A percentile compares a stretch with the other conserved stretches of the same genome.
These are phyloP conservation scores for Drosophila atripex DNA, from an alignment of 2,888 invertebrate species.

Conservation along the genomic window DNA sequence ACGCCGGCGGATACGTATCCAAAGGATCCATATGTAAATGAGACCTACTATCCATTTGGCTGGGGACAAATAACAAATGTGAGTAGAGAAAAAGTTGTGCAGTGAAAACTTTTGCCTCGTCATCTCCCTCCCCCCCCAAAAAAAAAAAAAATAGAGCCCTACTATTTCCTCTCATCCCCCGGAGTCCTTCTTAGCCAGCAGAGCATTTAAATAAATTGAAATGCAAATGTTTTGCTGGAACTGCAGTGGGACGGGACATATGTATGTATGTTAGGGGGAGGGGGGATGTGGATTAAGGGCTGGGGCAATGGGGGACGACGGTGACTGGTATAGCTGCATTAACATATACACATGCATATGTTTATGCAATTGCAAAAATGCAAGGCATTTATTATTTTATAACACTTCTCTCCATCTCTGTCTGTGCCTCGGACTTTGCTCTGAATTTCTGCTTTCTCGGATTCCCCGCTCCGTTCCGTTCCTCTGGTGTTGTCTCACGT, in stretches of 20 bases:
- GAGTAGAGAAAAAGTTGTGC: conserved; percentile 80
- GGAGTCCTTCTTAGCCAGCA: conserved; percentile 36
- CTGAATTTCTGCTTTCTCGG: conserved; percentile 1
- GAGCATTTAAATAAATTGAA: conserved; percentile 80
- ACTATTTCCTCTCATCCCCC: conserved; percentile 1
- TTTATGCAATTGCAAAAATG: conserved; percentile 78
- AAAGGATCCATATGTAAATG: conserved; percentile 88
- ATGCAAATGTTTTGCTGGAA: conserved; percentile 65
- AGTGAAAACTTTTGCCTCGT: conserved; percentile 54
- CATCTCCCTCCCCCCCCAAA: conserved; percentile 3
- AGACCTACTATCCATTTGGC: conserved; percentile 89
- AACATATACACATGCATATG: conserved; percentile 79
- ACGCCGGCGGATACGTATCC: conserved; percentile 91
- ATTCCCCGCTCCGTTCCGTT: conserved; percentile 1
- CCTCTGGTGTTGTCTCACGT: conserved; percentile 68
- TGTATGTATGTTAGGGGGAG: not conserved
- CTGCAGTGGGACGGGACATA: conserved; percentile 5
- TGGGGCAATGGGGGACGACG: not conserved
- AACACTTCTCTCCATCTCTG: conserved; percentile 58
- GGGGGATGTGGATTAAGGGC: not conserved
- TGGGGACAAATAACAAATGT: conserved; percentile 93
- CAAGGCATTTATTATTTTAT: conserved; percentile 79
- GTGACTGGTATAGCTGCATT: conserved; percentile 58
- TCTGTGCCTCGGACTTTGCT: conserved; percentile 20
- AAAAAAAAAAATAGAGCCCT: not conserved